phyloP scores from a whole-genome alignment of 2,888 invertebrate species.

The Philereme vetulata region DNA sequence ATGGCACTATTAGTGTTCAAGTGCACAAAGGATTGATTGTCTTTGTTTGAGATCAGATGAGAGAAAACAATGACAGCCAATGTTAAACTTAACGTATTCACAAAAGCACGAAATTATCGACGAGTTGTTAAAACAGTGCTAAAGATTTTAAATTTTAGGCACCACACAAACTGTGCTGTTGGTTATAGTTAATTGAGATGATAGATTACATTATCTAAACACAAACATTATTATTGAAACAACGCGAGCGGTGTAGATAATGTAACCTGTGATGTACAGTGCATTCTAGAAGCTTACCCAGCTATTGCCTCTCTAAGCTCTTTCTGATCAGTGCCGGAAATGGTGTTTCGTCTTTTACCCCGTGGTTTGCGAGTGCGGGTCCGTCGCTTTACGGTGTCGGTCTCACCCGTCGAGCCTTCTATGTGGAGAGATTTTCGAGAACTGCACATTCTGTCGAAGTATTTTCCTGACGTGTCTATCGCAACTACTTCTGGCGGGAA shows the following conservation, averaged over 20 bases:
- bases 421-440: conserved; percentile 91
- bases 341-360: conserved; percentile 94
- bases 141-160: conserved; percentile 68
- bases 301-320: conserved; percentile 93
- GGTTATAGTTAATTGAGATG: conserved; percentile 69
- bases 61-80: conserved; percentile 72
- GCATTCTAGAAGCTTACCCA: conserved; percentile 88
- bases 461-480: conserved; percentile 94
- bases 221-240: conserved; percentile 34
- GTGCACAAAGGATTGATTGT: conserved; percentile 76
- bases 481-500: conserved; percentile 94
- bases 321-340: conserved; percentile 95
- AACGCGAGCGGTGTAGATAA: conserved; percentile 39
- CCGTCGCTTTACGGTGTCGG: conserved; percentile 87
- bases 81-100: conserved; percentile 76
- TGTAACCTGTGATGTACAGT: conserved; percentile 68
- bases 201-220: conserved; percentile 72
- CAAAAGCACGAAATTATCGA: conserved; percentile 79
- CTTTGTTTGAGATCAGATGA: conserved; percentile 56
- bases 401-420: conserved; percentile 75
- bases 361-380: conserved; percentile 90
- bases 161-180: conserved; percentile 77
- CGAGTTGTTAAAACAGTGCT: conserved; percentile 77
- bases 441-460: conserved; percentile 94
- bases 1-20: conserved; percentile 80